Conservation (phyloP, 2,888 invertebrate genomes). For the Diplazon laetatorius region DNA sequence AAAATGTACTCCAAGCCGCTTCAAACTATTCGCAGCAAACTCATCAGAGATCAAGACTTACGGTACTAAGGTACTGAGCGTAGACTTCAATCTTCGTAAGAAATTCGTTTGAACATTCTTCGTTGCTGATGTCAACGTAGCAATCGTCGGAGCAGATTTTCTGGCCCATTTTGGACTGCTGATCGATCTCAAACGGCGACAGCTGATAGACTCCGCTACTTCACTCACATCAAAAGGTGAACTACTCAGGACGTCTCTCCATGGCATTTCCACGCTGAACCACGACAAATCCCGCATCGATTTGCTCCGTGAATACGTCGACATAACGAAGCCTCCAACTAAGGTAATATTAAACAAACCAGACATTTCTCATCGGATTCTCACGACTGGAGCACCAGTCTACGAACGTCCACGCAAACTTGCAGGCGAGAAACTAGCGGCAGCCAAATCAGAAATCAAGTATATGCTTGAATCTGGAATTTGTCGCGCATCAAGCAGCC, state of each 20-base stretch:
- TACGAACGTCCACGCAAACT: slow-evolving; percentile 22
- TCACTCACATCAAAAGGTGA: slow-evolving; percentile 23
- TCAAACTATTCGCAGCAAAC: slow-evolving; percentile 28
- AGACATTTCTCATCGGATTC: slow-evolving; percentile 11
- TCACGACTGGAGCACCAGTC: slow-evolving; percentile 34
- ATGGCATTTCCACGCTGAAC: slow-evolving; percentile 42
- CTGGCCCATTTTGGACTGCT: slow-evolving; percentile 32
- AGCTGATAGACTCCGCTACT: slow-evolving; percentile 32
- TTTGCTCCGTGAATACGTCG: slow-evolving; percentile 16
- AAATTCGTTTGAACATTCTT: slow-evolving; percentile 38
- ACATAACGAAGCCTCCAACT: slow-evolving; percentile 19
- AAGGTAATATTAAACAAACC: neutral
- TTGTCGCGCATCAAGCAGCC: slow-evolving; percentile 3
- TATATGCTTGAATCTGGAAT: neutral
- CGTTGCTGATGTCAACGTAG: slow-evolving; percentile 41
- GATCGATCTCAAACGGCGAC: slow-evolving; percentile 31
- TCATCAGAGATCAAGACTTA: slow-evolving; percentile 33
- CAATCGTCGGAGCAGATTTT: slow-evolving; percentile 56
- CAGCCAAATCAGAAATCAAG: slow-evolving; percentile 20
- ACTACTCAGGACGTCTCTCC: slow-evolving; percentile 1
- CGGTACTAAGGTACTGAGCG: slow-evolving; percentile 7
- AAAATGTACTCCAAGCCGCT: neutral
- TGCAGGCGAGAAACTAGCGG: slow-evolving; percentile 19
- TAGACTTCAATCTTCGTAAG: slow-evolving; percentile 17
- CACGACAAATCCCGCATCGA: neutral